Evolutionary conservation across 2,797 vertebrate genomes (phyloP).

Genomic region (Phrynocephalus guinanensis): DNA sequence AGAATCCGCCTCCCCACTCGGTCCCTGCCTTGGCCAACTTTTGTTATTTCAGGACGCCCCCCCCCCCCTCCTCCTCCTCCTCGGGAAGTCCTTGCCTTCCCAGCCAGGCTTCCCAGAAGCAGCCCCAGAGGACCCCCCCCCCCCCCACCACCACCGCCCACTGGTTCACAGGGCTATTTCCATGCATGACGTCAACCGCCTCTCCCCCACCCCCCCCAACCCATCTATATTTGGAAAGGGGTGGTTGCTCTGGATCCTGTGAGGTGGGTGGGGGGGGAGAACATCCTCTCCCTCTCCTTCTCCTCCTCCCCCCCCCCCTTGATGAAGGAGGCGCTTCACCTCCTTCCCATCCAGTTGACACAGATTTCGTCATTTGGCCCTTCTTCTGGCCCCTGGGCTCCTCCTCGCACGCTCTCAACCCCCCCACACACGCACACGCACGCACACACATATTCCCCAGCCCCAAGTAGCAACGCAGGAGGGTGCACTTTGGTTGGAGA

Average conservation of each 20-base stretch:
- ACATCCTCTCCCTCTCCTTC: not conserved
- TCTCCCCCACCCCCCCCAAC: not conserved
- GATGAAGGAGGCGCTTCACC: slow-evolving; percentile 17
- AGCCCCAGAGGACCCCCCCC: not conserved
- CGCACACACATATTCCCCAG: no score
- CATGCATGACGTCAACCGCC: slow-evolving; percentile 50
- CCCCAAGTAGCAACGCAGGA: not conserved
- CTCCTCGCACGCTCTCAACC: not conserved
- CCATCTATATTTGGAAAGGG: slow-evolving; percentile 57
- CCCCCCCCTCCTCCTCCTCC: not conserved
- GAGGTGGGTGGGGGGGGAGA: slow-evolving; percentile 1
- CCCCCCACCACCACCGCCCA: not conserved
- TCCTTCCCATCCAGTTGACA: not conserved
- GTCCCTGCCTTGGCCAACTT: no score
- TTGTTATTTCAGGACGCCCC: no score
- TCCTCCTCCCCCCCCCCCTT: not conserved
- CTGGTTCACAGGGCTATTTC: slow-evolving; percentile 57
- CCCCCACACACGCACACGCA: no score
- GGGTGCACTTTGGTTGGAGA: no score
- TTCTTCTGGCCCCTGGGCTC: not conserved
- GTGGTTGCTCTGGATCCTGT: slow-evolving; percentile 12
- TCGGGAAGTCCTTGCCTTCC: not conserved
- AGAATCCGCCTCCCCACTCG: no score
- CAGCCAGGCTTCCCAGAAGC: not conserved
- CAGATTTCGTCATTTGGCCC: not conserved